These are phyloP conservation scores for Nipponacmea schrenckii DNA, from an alignment of 2,888 invertebrate species.

Conservation along the genomic window DNA sequence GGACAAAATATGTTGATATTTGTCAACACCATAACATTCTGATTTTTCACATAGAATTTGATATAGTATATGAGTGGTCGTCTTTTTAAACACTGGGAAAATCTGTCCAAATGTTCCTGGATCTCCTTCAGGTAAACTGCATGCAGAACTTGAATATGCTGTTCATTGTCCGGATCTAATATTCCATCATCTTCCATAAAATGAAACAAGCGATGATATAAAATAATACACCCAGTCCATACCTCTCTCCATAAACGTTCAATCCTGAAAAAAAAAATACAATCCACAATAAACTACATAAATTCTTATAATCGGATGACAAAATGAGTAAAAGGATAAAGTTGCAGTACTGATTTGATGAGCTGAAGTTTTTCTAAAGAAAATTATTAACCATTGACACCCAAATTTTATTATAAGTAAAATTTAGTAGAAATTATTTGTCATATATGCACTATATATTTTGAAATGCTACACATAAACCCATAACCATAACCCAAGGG, in stretches of 20 bases:
- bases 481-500: no score
- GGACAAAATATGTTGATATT: background rate
- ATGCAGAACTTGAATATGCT: conserved; percentile 18
- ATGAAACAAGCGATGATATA: conserved; percentile 18
- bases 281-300: no score
- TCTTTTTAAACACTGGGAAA: conserved; percentile 12
- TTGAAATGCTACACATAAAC: no score
- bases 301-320: no score
- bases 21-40: background rate
- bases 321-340: no score
- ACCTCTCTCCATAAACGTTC: conserved; percentile 28
- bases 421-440: no score
- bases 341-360: no score
- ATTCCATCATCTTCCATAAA: conserved; percentile 21
- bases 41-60: background rate
- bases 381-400: no score
- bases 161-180: conserved; percentile 22
- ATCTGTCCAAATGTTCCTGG: conserved; percentile 10
- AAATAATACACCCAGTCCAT: conserved; percentile 22
- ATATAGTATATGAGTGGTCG: conserved; percentile 4
- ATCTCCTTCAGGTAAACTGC: conserved; percentile 18
- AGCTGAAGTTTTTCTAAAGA: no score
- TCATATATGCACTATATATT: no score
- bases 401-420: no score
- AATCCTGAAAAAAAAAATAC: conserved; percentile 17